Percentiles rank a stretch among this genome's conserved stretches.
phyloP scores from a whole-genome alignment of 2,888 invertebrate species.

The Perithous albicinctus region DNA sequence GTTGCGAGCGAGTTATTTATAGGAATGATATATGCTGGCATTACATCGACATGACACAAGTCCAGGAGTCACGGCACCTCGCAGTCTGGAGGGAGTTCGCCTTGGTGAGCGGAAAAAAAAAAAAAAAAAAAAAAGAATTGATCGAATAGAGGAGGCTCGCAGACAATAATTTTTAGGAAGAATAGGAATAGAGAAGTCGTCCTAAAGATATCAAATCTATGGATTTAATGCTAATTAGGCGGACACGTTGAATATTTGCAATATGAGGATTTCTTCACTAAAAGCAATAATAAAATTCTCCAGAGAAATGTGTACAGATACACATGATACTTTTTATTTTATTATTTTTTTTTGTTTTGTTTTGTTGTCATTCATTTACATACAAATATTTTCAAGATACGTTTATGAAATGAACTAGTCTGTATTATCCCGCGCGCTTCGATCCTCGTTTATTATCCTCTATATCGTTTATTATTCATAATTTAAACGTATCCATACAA shows the following conservation, averaged over 20 bases:
- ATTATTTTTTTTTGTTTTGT: constrained; percentile 79
- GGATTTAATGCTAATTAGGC: background rate
- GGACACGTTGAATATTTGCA: background rate
- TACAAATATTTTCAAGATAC: constrained; percentile 82
- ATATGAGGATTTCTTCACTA: background rate
- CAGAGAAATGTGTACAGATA: constrained; percentile 33
- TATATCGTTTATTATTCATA: constrained; percentile 69
- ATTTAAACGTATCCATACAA: constrained; percentile 72
- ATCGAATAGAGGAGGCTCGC: background rate
- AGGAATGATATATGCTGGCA: constrained; percentile 60
- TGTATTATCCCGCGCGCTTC: constrained; percentile 71
- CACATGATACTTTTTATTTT: constrained; percentile 76
- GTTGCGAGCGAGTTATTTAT: constrained; percentile 60
- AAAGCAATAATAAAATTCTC: constrained; percentile 8
- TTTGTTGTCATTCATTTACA: constrained; percentile 83
- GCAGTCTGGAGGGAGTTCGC: constrained; percentile 3
- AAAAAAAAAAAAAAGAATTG: constrained; percentile 24
- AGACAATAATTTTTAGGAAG: background rate
- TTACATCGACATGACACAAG: constrained; percentile 38
- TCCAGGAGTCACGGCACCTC: constrained; percentile 31
- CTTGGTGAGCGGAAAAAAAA: constrained; percentile 13
- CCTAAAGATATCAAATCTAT: background rate
- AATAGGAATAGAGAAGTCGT: background rate
- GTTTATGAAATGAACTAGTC: constrained; percentile 78
- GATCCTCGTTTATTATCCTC: constrained; percentile 50